Base-by-base conservation (phyloP, 2,797 vertebrate genomes). In the Coregonus sp. region DNA sequence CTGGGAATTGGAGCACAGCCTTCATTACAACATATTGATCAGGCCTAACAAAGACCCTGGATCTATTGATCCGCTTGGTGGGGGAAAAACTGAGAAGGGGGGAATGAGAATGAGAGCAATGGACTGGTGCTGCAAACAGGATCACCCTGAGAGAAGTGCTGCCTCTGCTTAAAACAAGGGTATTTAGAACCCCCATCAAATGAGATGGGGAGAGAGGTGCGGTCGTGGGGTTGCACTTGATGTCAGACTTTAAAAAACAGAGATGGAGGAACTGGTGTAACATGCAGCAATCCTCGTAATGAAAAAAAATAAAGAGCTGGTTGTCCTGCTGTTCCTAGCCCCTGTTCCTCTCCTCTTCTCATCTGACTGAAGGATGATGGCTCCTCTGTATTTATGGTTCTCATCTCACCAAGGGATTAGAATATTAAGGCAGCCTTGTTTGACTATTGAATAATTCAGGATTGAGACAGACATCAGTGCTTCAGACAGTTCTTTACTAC, bases 11-110 rank as follows among this genome's bases (percentile, higher is more conserved):
- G 85, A 94, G 91, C 90, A 76, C 89, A 78, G 89, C 94, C 91
- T 95, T 95, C 94, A 96, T 97, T 95, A 95, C 91, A 93, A 83
- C 70, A 50, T 94, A 97, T 96, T 85, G 95, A 97, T 96, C 92
- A 89, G 79, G 74, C 87, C 91, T 91, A 94, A 96, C 92, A 93
- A 95, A 93, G 91, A 94, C 92, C 93, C 90, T 89, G 87, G 90
- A 92, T 89, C 89, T 90, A 96, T 95, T 81, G 93, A 97, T 94
- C 81, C 20, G 81, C 80, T 89, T 74, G 87, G 87, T 80, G 82
- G 91, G 84, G 81, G 82, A 79, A 54, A 79, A 37, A 61, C 16
- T 78, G 35, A 47, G 9, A 50, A 67, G 9, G 33, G 11, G 5
- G 7, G 63, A 69, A 71, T 70, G 79, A 63, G 12, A 89, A 82